Evolutionary conservation across 2,888 invertebrate genomes (phyloP).

Genomic region (Drosophila robusta): DNA sequence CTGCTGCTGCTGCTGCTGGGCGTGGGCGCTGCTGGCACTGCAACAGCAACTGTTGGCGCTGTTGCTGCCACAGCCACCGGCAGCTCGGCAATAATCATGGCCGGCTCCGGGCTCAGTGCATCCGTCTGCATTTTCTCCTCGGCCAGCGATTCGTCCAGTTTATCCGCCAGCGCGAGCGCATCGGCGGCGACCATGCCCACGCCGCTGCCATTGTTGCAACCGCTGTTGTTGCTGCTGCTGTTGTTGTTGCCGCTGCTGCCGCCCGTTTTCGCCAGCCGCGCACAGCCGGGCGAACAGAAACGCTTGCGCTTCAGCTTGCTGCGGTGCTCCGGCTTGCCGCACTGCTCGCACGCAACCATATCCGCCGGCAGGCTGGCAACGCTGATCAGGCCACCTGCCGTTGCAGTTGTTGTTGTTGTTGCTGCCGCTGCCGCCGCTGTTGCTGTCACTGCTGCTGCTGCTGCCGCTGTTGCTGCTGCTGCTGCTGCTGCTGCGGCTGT

Average conservation of each 20-base stretch:
- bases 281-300: conserved; percentile 91
- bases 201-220: conserved; percentile 17
- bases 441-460: conserved; percentile 1
- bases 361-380: conserved; percentile 69
- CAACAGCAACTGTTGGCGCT: conserved; percentile 17
- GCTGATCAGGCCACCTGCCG: conserved; percentile 10
- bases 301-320: conserved; percentile 90
- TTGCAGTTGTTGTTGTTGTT: conserved; percentile 9
- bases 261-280: conserved; percentile 85
- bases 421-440: background rate
- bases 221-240: background rate
- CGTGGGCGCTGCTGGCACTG: background rate
- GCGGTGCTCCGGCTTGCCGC: conserved; percentile 88
- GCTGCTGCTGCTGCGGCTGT: conserved; percentile 9
- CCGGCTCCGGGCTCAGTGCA: conserved; percentile 31
- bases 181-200: conserved; percentile 54
- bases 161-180: conserved; percentile 60
- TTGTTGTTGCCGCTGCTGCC: conserved; percentile 27
- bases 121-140: conserved; percentile 76
- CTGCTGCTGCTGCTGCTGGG: conserved; percentile 10
- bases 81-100: conserved; percentile 31
- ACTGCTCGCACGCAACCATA: conserved; percentile 88
- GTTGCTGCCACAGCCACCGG: conserved; percentile 15
- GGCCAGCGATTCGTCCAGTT: conserved; percentile 71
- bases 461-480: background rate